These are phyloP conservation scores for Dendrolimus punctatus DNA, from an alignment of 1,140 invertebrate species.

Conservation along the genomic window DNA sequence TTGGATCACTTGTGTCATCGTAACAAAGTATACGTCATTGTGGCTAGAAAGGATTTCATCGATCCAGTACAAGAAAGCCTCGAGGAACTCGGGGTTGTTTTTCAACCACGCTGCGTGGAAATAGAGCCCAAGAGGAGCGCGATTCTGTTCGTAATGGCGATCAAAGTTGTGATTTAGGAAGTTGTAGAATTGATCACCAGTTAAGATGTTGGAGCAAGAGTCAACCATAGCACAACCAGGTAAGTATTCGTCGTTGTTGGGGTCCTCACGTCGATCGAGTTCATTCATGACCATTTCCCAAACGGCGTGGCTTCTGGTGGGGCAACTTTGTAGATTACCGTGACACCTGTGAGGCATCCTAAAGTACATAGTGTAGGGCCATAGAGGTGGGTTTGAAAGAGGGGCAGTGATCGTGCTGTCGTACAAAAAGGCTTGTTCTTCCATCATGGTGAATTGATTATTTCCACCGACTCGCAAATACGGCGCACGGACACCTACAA, in stretches of 20 bases:
- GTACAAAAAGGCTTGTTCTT: constrained; percentile 96
- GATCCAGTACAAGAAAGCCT: constrained; percentile 95
- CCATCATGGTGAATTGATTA: constrained; percentile 98
- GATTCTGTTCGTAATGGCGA: constrained; percentile 94
- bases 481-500: constrained; percentile 94
- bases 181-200: constrained; percentile 95
- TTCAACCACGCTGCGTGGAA: constrained; percentile 97
- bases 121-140: constrained; percentile 93
- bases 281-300: constrained; percentile 99
- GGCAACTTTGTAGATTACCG: constrained; percentile 94
- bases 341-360: constrained; percentile 96
- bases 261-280: constrained; percentile 92
- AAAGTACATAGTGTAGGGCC: constrained; percentile 99
- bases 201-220: constrained; percentile 94
- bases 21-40: constrained; percentile 96
- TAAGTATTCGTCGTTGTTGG: constrained; percentile 91
- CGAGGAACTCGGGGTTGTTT: constrained; percentile 94
- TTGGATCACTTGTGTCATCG: constrained; percentile 97
- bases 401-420: constrained; percentile 96
- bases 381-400: constrained; percentile 92
- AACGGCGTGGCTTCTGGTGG: constrained; percentile 92
- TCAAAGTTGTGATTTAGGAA: constrained; percentile 97
- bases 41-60: constrained; percentile 91
- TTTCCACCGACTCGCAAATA: constrained; percentile 95
- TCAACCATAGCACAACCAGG: constrained; percentile 97